Evolutionary conservation across 1,140 invertebrate genomes (phyloP).

Genomic region (Leucophenga varia): DNA sequence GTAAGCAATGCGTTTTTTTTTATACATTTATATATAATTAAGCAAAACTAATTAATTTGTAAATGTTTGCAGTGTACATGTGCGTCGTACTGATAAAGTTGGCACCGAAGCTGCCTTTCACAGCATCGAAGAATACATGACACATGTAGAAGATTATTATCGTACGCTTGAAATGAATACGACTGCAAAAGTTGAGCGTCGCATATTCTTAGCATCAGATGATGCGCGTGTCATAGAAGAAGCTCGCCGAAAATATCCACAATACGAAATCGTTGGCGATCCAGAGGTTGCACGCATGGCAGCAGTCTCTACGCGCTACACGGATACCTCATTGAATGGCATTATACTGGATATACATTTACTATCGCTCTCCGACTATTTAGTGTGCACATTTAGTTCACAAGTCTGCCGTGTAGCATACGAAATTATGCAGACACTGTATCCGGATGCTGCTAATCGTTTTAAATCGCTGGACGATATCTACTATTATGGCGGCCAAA

Average conservation of each 20-base stretch:
- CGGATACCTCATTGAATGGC: conserved; percentile 80
- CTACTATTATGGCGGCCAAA: conserved; percentile 94
- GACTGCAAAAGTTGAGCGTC: conserved; percentile 60
- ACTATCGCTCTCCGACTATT: conserved; percentile 78
- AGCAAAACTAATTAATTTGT: too few relatives aligned
- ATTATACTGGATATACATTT: conserved; percentile 89
- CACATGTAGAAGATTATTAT: conserved; percentile 83
- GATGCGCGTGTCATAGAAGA: conserved; percentile 70
- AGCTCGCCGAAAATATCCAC: conserved; percentile 69
- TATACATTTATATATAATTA: too few relatives aligned
- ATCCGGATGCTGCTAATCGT: conserved; percentile 75
- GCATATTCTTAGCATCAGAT: conserved; percentile 85
- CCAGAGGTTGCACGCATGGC: conserved; percentile 80
- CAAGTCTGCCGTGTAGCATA: conserved; percentile 94
- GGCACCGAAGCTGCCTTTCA: conserved; percentile 96
- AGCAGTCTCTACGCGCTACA: conserved; percentile 82
- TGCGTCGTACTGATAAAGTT: conserved; percentile 96
- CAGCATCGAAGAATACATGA: conserved; percentile 93
- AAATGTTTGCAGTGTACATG: conserved; percentile 84
- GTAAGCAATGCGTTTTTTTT: too few relatives aligned
- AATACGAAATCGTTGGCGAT: conserved; percentile 88
- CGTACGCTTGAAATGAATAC: conserved; percentile 65
- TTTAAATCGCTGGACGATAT: conserved; percentile 92
- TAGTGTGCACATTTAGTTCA: conserved; percentile 95
- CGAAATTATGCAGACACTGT: conserved; percentile 89